A percentile compares a stretch with the other conserved stretches of the same genome.
These are phyloP conservation scores for Bombyx huttoni DNA, from an alignment of 2,888 invertebrate genomes.

Conservation along the genomic window DNA sequence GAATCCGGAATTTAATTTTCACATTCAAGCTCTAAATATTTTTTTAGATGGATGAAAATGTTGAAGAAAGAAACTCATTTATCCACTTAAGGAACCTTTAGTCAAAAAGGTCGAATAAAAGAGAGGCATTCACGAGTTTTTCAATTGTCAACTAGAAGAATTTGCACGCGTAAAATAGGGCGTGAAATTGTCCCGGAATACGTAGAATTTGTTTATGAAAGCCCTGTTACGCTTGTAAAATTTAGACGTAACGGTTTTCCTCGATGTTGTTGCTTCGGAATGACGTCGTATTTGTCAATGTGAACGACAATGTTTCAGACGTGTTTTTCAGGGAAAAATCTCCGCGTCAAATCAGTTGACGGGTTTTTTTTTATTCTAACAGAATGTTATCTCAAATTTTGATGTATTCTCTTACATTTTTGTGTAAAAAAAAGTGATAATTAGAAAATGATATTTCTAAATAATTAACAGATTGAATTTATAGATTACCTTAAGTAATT, in stretches of 20 bases:
- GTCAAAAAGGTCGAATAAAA: slow-evolving; percentile 30
- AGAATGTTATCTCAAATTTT: not conserved
- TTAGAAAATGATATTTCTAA: too few species aligned
- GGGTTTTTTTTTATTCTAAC: not conserved
- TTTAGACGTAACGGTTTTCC: slow-evolving; percentile 41
- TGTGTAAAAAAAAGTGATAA: not conserved
- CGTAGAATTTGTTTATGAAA: slow-evolving; percentile 60
- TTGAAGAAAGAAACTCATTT: slow-evolving; percentile 52
- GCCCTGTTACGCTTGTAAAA: slow-evolving; percentile 37
- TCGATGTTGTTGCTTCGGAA: slow-evolving; percentile 27
- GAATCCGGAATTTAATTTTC: too few species aligned
- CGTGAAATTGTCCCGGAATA: slow-evolving; percentile 62
- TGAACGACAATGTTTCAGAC: slow-evolving; percentile 22
- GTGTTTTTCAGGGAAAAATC: slow-evolving; percentile 12
- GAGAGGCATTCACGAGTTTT: slow-evolving; percentile 36
- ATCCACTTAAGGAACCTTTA: slow-evolving; percentile 44
- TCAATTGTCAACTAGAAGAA: slow-evolving; percentile 49
- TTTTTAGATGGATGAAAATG: not conserved
- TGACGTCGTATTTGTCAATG: slow-evolving; percentile 37
- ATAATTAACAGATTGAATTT: too few species aligned
- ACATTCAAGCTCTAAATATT: too few species aligned
- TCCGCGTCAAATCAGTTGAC: slow-evolving; percentile 8
- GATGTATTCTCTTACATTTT: not conserved
- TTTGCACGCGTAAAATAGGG: slow-evolving; percentile 59
- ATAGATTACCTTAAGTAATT: too few species aligned